Percentiles rank a stretch among this genome's conserved stretches.
Conservation (phyloP, 2,113 vertebrate genomes). For the Taurulus bubalis region DNA sequence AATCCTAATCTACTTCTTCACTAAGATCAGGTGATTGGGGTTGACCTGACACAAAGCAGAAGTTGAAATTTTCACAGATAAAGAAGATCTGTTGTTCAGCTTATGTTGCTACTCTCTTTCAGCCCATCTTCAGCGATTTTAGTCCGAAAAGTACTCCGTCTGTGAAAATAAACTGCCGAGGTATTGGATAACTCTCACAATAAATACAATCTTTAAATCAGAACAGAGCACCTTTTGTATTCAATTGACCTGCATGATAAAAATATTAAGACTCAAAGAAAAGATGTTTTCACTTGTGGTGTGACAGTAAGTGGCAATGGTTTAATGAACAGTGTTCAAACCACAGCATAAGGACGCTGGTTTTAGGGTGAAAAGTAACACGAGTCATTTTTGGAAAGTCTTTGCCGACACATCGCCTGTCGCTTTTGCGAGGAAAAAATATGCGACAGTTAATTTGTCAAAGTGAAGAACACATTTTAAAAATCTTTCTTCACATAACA, state of each 20-base stretch:
- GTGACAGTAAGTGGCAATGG: constrained; percentile 19
- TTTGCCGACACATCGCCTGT: not conserved
- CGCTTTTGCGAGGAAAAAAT: not conserved
- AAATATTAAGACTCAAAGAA: constrained; percentile 37
- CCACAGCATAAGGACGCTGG: constrained; percentile 16
- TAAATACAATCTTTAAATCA: constrained; percentile 12
- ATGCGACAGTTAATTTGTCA: constrained; percentile 15
- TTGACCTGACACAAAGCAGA: constrained; percentile 4
- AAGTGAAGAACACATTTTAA: constrained; percentile 5
- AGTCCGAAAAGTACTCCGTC: not conserved
- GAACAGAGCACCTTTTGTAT: constrained; percentile 15
- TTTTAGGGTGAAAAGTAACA: constrained; percentile 34
- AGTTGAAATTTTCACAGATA: constrained; percentile 6
- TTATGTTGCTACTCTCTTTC: constrained; percentile 3
- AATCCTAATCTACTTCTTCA: constrained; percentile 50
- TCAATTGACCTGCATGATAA: not conserved
- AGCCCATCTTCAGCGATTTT: not conserved
- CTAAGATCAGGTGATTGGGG: constrained; percentile 23
- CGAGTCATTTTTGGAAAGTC: constrained; percentile 10
- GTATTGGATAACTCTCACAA: constrained; percentile 30
- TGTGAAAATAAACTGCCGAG: constrained; percentile 2
- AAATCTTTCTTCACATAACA: constrained; percentile 21
- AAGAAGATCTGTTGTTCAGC: constrained; percentile 2
- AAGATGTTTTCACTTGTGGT: constrained; percentile 22
- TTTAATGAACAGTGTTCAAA: constrained; percentile 29